These are phyloP conservation scores for Neuroscelio doddi DNA, from an alignment of 2,888 invertebrate species.

Conservation along the genomic window DNA sequence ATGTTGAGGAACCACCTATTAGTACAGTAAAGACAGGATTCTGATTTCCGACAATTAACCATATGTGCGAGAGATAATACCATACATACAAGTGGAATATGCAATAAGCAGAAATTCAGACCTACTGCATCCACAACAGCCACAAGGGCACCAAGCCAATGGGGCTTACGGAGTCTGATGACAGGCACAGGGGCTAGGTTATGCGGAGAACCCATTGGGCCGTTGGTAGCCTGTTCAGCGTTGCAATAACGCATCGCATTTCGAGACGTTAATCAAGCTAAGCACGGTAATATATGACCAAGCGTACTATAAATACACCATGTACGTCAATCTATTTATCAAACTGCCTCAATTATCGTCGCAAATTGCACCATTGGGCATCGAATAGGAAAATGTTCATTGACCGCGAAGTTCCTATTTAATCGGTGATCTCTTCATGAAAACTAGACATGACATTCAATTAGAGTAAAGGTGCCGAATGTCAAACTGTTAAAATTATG, in stretches of 20 bases:
- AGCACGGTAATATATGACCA: slow-evolving; percentile 57
- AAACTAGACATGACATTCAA: too few relatives aligned
- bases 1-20: neutral
- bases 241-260: slow-evolving; percentile 57
- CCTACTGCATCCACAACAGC: slow-evolving; percentile 27
- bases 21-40: neutral
- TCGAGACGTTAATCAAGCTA: slow-evolving; percentile 63
- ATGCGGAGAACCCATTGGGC: slow-evolving; percentile 33
- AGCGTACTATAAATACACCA: slow-evolving; percentile 51
- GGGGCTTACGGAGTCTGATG: slow-evolving; percentile 42
- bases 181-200: slow-evolving; percentile 38
- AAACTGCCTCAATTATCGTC: slow-evolving; percentile 59
- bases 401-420: neutral
- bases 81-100: slow-evolving; percentile 47
- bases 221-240: slow-evolving; percentile 49
- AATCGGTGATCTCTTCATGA: too few relatives aligned
- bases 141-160: slow-evolving; percentile 33
- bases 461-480: too few relatives aligned
- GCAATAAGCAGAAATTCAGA: slow-evolving; percentile 50
- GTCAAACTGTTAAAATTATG: too few relatives aligned
- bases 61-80: slow-evolving; percentile 24
- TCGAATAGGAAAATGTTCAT: slow-evolving; percentile 24
- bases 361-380: slow-evolving; percentile 40
- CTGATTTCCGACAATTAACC: slow-evolving; percentile 24
- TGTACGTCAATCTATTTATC: slow-evolving; percentile 60